Evolutionary conservation across 2,888 invertebrate species (phyloP).

Genomic region (Buathra laborator): DNA sequence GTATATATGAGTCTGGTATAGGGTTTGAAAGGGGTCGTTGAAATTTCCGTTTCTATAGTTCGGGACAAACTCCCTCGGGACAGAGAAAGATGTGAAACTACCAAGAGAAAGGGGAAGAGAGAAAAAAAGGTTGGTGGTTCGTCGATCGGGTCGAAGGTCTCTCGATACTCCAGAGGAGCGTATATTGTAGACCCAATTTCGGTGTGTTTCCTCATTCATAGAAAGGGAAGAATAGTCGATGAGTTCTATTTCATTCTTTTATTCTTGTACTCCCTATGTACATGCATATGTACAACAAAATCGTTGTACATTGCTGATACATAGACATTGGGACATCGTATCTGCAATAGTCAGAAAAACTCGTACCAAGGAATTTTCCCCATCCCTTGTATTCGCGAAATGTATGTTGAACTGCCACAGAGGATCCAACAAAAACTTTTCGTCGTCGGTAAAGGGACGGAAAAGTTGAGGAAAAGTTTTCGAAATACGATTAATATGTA

Average conservation of each 20-base stretch:
- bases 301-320: neutral
- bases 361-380: no score
- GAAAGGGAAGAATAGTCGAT: conserved; percentile 1
- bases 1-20: neutral
- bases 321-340: neutral
- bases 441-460: no score
- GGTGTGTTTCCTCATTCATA: neutral
- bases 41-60: conserved; percentile 39
- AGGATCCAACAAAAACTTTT: no score
- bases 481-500: no score
- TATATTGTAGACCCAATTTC: neutral
- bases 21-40: conserved; percentile 30
- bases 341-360: neutral
- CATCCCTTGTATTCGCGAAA: no score
- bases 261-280: neutral
- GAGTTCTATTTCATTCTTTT: neutral
- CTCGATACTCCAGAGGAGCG: neutral
- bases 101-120: neutral
- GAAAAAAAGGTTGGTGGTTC: neutral
- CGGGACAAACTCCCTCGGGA: conserved; percentile 35
- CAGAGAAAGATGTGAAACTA: conserved; percentile 9
- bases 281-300: neutral
- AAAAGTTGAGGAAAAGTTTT: no score
- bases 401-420: no score
- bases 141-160: conserved; percentile 13